Evolutionary conservation across 1,140 invertebrate genomes (phyloP).

Genomic region (Camponotus vicinus): DNA sequence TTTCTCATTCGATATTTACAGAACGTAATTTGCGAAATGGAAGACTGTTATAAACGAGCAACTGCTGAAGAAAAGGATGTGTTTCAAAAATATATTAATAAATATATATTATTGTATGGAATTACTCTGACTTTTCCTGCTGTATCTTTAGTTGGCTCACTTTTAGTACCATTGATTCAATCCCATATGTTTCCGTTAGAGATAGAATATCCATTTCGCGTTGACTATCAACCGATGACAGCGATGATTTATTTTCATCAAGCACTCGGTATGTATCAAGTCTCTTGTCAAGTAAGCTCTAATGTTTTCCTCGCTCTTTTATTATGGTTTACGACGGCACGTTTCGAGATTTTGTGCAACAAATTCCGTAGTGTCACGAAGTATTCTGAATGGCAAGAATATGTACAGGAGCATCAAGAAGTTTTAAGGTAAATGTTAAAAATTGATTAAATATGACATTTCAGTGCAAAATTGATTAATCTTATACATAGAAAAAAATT

Average conservation of each 20-base stretch:
- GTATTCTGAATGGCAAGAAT: constrained; percentile 7
- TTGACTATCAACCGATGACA: constrained; percentile 29
- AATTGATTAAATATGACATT: not conserved
- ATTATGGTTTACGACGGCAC: constrained; percentile 68
- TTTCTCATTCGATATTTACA: constrained; percentile 20
- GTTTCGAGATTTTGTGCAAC: constrained; percentile 66
- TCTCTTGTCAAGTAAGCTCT: constrained; percentile 37
- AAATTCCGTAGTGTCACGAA: not conserved
- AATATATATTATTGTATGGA: constrained; percentile 33
- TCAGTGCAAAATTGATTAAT: not conserved
- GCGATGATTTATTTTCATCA: constrained; percentile 66
- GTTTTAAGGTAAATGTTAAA: constrained; percentile 47
- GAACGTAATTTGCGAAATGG: constrained; percentile 58
- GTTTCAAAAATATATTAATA: constrained; percentile 65
- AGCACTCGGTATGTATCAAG: constrained; percentile 58
- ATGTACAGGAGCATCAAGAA: constrained; percentile 61
- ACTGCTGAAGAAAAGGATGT: constrained; percentile 48
- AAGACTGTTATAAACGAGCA: constrained; percentile 59
- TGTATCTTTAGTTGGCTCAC: not conserved
- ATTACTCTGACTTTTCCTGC: not conserved
- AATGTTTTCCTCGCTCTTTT: constrained; percentile 66
- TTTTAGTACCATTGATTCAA: constrained; percentile 58
- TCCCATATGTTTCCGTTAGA: constrained; percentile 61
- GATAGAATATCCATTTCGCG: constrained; percentile 69
- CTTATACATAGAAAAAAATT: not conserved